Evolutionary conservation across 2,888 invertebrate species (phyloP).

Genomic region (Conchocele bisecta): DNA sequence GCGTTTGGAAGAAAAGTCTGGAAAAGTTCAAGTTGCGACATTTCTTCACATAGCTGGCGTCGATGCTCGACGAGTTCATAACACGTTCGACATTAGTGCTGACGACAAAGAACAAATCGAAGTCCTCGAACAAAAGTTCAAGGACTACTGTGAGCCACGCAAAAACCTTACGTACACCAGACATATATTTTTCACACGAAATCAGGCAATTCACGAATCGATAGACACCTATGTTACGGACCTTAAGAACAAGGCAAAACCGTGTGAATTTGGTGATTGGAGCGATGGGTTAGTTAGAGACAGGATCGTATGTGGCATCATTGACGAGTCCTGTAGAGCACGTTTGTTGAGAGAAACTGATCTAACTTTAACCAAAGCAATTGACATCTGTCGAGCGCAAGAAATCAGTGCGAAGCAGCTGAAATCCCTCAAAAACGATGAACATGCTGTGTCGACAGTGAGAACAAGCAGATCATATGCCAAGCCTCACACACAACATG

Average conservation of each 20-base stretch:
- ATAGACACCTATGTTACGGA: constrained; percentile 4
- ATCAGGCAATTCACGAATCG: neutral
- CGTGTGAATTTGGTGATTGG: neutral
- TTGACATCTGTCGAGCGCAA: neutral
- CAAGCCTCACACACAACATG: neutral
- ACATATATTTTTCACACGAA: neutral
- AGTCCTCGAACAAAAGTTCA: neutral
- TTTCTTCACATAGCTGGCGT: neutral
- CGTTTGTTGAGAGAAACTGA: neutral
- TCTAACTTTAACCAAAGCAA: neutral
- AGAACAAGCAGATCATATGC: neutral
- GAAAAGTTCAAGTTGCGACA: neutral
- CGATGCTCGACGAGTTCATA: neutral
- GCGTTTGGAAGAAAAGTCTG: neutral
- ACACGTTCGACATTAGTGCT: neutral
- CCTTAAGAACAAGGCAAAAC: neutral
- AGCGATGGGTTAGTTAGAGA: neutral
- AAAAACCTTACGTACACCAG: neutral
- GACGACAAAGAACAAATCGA: neutral
- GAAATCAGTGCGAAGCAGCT: neutral
- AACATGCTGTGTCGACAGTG: no score
- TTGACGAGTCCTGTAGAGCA: neutral
- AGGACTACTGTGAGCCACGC: neutral
- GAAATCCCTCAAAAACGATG: neutral
- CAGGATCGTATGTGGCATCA: neutral